These are phyloP conservation scores for Mesorhabditis belari DNA, from an alignment of 2,888 invertebrate species.

Conservation along the genomic window DNA sequence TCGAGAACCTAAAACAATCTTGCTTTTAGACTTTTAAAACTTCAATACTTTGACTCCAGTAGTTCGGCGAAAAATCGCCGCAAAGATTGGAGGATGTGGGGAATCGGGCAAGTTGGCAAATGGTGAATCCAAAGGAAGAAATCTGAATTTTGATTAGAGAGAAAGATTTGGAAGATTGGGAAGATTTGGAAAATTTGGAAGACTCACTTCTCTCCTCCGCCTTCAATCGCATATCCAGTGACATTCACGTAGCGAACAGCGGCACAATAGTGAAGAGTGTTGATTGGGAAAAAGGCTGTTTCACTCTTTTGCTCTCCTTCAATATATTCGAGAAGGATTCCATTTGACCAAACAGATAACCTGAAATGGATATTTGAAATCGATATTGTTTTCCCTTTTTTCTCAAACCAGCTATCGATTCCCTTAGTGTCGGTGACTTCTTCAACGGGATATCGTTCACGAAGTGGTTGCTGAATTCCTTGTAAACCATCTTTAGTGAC, in stretches of 20 bases:
- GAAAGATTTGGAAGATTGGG: too few relatives aligned
- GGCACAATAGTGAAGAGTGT: slow-evolving; percentile 88
- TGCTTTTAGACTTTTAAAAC: neutral
- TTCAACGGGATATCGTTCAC: slow-evolving; percentile 89
- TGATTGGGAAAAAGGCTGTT: slow-evolving; percentile 89
- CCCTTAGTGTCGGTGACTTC: slow-evolving; percentile 80
- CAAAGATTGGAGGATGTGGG: slow-evolving; percentile 89
- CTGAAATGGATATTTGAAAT: slow-evolving; percentile 16
- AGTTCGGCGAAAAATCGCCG: slow-evolving; percentile 87
- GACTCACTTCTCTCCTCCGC: slow-evolving; percentile 54
- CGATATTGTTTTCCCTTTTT: neutral
- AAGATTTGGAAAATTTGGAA: too few relatives aligned
- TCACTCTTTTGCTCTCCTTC: slow-evolving; percentile 86
- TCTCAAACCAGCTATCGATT: slow-evolving; percentile 75
- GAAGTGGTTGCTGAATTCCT: slow-evolving; percentile 77
- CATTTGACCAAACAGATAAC: slow-evolving; percentile 86
- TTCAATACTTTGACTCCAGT: slow-evolving; percentile 77
- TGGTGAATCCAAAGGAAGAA: slow-evolving; percentile 88
- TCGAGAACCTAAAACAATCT: slow-evolving; percentile 63
- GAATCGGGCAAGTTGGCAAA: slow-evolving; percentile 85
- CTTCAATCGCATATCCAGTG: slow-evolving; percentile 59
- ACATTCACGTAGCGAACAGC: slow-evolving; percentile 76
- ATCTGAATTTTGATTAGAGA: slow-evolving; percentile 58
- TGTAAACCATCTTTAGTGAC: slow-evolving; percentile 88
- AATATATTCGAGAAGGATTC: slow-evolving; percentile 82